These are phyloP conservation scores for Grammomys dolichurus DNA, from an alignment of 2,113 vertebrate genomes.

Conservation along the genomic window DNA sequence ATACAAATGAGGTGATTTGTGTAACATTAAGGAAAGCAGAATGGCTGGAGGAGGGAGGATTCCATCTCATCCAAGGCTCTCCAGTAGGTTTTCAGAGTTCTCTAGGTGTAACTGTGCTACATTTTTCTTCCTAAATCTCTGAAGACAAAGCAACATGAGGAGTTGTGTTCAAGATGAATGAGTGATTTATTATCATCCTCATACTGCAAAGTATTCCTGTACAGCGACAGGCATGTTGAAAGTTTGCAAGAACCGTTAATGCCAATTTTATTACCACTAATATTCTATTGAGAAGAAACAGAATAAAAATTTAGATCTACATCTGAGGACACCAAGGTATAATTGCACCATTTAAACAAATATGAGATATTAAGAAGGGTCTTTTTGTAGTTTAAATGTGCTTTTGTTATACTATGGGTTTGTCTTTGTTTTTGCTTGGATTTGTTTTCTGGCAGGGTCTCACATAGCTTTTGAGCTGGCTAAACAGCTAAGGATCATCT, in stretches of 20 bases:
- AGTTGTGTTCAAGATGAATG: background rate
- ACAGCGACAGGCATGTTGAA: background rate
- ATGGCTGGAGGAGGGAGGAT: background rate
- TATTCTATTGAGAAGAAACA: background rate
- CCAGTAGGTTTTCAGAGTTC: background rate
- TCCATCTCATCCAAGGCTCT: background rate
- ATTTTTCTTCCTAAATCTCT: background rate
- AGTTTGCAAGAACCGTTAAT: constrained; percentile 11
- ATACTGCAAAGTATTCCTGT: background rate
- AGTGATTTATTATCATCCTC: background rate
- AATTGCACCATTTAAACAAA: background rate
- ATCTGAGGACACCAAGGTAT: background rate
- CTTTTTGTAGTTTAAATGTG: constrained; percentile 23
- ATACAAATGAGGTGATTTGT: background rate
- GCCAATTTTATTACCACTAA: constrained; percentile 11
- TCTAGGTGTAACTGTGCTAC: background rate
- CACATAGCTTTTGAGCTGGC: background rate
- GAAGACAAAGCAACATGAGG: background rate
- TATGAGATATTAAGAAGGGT: constrained; percentile 32
- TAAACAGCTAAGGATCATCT: background rate
- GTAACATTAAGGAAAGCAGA: background rate
- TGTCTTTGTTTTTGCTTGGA: background rate
- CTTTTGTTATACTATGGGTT: background rate
- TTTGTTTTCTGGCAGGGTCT: background rate
- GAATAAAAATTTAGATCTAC: constrained; percentile 5